phyloP scores from a whole-genome alignment of 2,113 vertebrate genomes.

The Trinectes maculatus region DNA sequence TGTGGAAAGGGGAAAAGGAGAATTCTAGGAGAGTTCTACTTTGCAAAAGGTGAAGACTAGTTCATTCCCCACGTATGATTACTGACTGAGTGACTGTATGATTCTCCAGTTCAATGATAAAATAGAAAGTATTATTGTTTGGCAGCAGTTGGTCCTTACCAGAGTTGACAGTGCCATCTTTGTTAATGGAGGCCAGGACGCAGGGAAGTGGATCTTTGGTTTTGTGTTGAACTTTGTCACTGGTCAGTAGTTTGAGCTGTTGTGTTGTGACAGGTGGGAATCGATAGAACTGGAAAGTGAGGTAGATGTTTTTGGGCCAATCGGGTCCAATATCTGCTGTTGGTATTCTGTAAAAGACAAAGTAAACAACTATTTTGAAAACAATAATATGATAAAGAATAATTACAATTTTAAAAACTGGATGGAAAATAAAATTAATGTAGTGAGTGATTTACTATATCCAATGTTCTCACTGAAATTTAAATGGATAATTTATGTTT shows the following conservation, averaged over 20 bases:
- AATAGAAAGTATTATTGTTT: not conserved
- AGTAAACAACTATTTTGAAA: not conserved
- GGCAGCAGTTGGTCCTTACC: constrained; percentile 76
- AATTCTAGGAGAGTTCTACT: too few relatives aligned
- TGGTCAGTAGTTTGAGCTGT: constrained; percentile 83
- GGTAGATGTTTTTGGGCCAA: constrained; percentile 86
- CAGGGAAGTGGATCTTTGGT: constrained; percentile 55
- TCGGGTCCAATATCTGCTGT: constrained; percentile 35
- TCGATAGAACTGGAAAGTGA: constrained; percentile 97
- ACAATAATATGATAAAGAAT: not conserved
- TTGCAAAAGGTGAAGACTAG: too few relatives aligned
- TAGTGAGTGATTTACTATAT: not conserved
- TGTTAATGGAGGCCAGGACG: constrained; percentile 78
- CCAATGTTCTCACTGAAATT: not conserved
- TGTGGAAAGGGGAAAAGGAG: too few relatives aligned
- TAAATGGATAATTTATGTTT: constrained; percentile 24
- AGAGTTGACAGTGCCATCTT: constrained; percentile 73
- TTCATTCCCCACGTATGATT: not conserved
- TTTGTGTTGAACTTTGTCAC: not conserved
- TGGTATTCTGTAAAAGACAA: constrained; percentile 74
- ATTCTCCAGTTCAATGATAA: not conserved
- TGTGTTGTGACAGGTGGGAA: constrained; percentile 87
- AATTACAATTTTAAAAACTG: not conserved
- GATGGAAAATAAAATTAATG: too few relatives aligned
- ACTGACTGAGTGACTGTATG: not conserved